These are phyloP conservation scores for Pagrus major DNA, from an alignment of 2,113 vertebrate species.

Conservation along the genomic window DNA sequence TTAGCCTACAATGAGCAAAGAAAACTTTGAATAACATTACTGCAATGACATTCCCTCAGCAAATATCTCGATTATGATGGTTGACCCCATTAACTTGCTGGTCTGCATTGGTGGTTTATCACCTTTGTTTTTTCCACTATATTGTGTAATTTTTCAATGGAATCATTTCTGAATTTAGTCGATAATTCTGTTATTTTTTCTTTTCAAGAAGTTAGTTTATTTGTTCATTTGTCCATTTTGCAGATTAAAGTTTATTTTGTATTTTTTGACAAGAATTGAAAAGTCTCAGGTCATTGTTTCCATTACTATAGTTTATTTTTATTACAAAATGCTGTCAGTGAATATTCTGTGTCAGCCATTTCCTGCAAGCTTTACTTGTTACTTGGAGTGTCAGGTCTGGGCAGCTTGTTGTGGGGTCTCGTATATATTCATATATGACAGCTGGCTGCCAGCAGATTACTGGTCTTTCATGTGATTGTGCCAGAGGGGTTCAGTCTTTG, in stretches of 20 bases:
- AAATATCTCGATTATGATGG: too few species aligned
- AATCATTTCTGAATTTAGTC: too few species aligned
- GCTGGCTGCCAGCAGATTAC: constrained; percentile 73
- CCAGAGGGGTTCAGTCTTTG: constrained; percentile 52
- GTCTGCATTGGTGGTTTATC: too few species aligned
- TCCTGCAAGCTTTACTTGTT: constrained; percentile 1
- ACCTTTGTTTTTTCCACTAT: too few species aligned
- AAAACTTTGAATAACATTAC: background rate
- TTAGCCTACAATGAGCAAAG: background rate
- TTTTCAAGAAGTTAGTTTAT: background rate
- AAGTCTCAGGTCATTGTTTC: background rate
- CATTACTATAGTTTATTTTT: background rate
- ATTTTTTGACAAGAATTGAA: background rate
- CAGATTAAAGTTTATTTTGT: background rate
- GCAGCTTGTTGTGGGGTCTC: constrained; percentile 35
- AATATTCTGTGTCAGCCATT: background rate
- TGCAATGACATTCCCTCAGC: background rate
- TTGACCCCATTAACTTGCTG: too few species aligned
- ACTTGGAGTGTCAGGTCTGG: constrained; percentile 20
- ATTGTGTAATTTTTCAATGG: too few species aligned
- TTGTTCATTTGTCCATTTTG: background rate
- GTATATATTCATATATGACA: constrained; percentile 69
- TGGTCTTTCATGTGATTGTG: constrained; percentile 66
- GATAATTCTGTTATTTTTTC: too few species aligned
- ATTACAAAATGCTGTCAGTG: background rate